phyloP scores from a whole-genome alignment of 1,140 invertebrate species.

The Melitaea cinxia region DNA sequence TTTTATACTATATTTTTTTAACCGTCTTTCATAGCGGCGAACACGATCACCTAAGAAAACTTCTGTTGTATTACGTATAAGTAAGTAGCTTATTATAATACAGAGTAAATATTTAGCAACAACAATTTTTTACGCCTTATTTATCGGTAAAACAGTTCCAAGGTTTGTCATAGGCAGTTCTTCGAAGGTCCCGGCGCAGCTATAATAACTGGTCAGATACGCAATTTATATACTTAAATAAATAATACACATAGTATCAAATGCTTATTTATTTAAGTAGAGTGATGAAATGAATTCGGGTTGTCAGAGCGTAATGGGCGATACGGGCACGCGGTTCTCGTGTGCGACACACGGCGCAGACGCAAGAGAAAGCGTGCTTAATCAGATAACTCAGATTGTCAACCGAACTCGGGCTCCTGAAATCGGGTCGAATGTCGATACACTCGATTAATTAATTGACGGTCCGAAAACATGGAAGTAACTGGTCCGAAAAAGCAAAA shows the following conservation, averaged over 20 bases:
- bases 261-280: constrained; percentile 73
- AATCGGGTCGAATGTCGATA: constrained; percentile 80
- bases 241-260: constrained; percentile 61
- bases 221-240: constrained; percentile 12
- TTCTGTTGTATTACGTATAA: too few species aligned
- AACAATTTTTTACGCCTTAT: too few species aligned
- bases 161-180: not conserved
- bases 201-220: not conserved
- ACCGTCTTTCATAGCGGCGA: too few species aligned
- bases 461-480: constrained; percentile 71
- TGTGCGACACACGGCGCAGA: constrained; percentile 37
- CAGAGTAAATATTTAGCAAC: too few species aligned
- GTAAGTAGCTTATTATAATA: too few species aligned
- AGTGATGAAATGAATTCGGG: constrained; percentile 72
- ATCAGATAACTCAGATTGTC: constrained; percentile 81
- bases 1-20: too few species aligned
- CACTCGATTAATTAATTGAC: constrained; percentile 80
- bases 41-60: too few species aligned
- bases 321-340: constrained; percentile 48
- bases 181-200: not conserved
- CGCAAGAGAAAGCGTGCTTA: constrained; percentile 78
- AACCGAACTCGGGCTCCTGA: constrained; percentile 77
- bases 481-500: constrained; percentile 70
- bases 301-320: constrained; percentile 57
- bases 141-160: too few species aligned